Evolutionary conservation across 1,140 invertebrate species (phyloP).

Genomic region (Bombus picipes): DNA sequence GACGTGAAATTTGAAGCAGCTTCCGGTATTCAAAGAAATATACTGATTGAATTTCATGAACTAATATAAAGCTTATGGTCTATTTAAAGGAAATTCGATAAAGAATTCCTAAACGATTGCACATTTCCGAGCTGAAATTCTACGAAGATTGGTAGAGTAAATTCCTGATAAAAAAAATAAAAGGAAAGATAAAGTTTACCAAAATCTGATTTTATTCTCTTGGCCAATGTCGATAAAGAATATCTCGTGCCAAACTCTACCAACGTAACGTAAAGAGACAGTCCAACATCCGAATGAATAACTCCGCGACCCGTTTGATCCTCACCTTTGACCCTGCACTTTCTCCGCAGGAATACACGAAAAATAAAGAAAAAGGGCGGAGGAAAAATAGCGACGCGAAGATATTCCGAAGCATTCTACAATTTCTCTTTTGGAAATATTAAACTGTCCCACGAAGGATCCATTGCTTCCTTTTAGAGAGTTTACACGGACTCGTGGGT

Average conservation of each 20-base stretch:
- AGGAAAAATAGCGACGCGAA: neutral
- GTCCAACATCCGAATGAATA: neutral
- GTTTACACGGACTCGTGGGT: constrained; percentile 14
- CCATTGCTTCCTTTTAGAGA: constrained; percentile 12
- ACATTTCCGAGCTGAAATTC: neutral
- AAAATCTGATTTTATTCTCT: neutral
- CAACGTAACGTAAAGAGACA: neutral
- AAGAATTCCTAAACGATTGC: too few species aligned
- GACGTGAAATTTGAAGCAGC: neutral
- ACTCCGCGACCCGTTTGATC: neutral
- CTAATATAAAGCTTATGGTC: too few species aligned
- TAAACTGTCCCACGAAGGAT: neutral
- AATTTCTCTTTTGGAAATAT: neutral
- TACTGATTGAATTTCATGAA: too few species aligned
- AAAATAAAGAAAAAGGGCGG: neutral
- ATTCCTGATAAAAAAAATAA: neutral
- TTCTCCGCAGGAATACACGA: neutral
- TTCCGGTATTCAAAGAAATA: neutral
- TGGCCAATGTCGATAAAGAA: neutral
- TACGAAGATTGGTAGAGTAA: neutral
- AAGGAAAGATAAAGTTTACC: neutral
- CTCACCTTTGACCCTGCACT: neutral
- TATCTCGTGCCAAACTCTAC: neutral
- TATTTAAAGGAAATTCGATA: too few species aligned
- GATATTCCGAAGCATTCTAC: neutral